phyloP scores from a whole-genome alignment of 2,113 vertebrate genomes.

The Chunga burmeisteri region DNA sequence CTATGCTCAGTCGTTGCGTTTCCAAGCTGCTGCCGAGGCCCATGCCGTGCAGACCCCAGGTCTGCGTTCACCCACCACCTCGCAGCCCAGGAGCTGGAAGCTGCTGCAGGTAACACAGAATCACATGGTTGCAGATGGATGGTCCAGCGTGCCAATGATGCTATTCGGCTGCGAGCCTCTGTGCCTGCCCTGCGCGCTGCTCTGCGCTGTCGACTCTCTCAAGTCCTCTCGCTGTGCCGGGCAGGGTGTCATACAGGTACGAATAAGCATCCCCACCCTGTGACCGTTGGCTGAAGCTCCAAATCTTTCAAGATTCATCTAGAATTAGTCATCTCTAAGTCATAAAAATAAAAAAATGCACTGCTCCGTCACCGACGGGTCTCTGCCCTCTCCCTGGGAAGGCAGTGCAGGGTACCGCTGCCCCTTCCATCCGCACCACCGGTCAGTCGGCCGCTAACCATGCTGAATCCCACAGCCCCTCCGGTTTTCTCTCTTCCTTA shows the following conservation, averaged over 20 bases:
- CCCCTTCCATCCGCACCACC: not conserved
- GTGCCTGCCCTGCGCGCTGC: fast-evolving
- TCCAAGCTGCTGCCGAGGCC: not conserved
- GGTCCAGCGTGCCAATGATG: fast-evolving
- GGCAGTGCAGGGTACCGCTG: too few relatives aligned
- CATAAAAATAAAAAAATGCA: not conserved
- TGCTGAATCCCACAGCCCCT: not conserved
- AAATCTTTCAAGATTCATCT: not conserved
- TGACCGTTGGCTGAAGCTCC: not conserved
- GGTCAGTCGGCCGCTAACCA: fast-evolving
- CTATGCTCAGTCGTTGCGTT: fast-evolving
- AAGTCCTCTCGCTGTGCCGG: too few relatives aligned
- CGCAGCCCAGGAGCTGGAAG: not conserved
- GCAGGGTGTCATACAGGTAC: not conserved
- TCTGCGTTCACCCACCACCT: fast-evolving
- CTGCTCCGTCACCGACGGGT: fast-evolving
- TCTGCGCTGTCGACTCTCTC: too few relatives aligned
- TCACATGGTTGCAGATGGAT: fast-evolving
- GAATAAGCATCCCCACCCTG: not conserved
- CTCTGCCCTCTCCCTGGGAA: not conserved
- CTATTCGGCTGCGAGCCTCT: fast-evolving
- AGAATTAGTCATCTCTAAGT: not conserved
- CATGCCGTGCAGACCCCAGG: fast-evolving
- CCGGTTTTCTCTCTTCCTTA: too few relatives aligned
- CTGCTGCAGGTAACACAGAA: not conserved